Conservation (phyloP, 2,113 vertebrate species). For the Epinephelus fuscoguttatus region DNA sequence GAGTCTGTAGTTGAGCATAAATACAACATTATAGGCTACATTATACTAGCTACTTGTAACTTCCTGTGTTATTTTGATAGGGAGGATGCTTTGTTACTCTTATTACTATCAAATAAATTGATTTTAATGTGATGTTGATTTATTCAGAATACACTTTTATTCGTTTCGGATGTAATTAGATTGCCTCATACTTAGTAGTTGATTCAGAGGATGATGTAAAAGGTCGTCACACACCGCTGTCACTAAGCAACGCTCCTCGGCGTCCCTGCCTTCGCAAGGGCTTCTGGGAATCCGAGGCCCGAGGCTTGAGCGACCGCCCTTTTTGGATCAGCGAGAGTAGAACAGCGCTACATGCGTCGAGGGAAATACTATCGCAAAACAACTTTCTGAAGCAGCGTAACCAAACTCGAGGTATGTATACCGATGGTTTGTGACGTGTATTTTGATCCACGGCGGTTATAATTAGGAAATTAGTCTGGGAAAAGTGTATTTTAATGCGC, state of each 20-base stretch:
- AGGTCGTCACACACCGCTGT: slow-evolving; percentile 34
- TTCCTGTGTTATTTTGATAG: neutral
- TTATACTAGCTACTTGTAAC: neutral
- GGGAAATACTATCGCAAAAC: slow-evolving; percentile 63
- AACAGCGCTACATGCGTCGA: slow-evolving; percentile 71
- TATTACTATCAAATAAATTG: neutral
- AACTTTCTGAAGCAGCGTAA: slow-evolving; percentile 56
- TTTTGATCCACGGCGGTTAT: neutral
- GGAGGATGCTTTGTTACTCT: neutral
- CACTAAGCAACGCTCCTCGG: slow-evolving; percentile 76
- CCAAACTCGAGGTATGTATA: slow-evolving; percentile 71
- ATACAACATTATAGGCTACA: too few relatives aligned
- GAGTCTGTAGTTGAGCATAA: too few relatives aligned
- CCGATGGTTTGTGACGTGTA: slow-evolving; percentile 12
- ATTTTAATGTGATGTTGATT: neutral
- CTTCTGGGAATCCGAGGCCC: slow-evolving; percentile 84
- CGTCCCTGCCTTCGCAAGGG: slow-evolving; percentile 73
- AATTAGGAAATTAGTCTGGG: slow-evolving; percentile 54
- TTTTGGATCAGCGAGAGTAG: slow-evolving; percentile 78
- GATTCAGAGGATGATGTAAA: neutral
- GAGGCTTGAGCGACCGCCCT: slow-evolving; percentile 83
- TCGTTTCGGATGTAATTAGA: too few relatives aligned
- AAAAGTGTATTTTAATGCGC: slow-evolving; percentile 89
- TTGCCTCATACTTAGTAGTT: too few relatives aligned
- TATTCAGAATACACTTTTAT: neutral